Percentiles rank a stretch among this genome's conserved stretches.
These are phyloP conservation scores for Chymomyza costata DNA, from an alignment of 1,140 invertebrate species.

Conservation along the genomic window DNA sequence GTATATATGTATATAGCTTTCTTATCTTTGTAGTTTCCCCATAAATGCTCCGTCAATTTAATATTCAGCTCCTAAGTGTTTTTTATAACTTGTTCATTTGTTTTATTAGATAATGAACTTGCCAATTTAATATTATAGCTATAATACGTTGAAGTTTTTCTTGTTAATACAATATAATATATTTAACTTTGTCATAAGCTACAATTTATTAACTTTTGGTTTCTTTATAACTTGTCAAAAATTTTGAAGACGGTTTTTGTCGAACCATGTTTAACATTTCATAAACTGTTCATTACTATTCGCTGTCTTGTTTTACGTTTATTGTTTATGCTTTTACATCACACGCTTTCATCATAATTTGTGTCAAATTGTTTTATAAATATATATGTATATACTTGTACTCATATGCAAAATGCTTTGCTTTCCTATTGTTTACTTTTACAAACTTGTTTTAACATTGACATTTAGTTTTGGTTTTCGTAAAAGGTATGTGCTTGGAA, in stretches of 20 bases:
- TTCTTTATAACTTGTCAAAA: slow-evolving; percentile 18
- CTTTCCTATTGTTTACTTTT: slow-evolving; percentile 19
- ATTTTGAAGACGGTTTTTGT: slow-evolving; percentile 52
- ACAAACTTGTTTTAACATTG: slow-evolving; percentile 26
- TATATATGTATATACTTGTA: slow-evolving; percentile 54
- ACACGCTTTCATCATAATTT: slow-evolving; percentile 34
- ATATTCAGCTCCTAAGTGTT: slow-evolving; percentile 46
- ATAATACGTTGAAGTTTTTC: slow-evolving; percentile 43
- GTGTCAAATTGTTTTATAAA: slow-evolving; percentile 41
- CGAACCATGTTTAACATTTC: slow-evolving; percentile 40
- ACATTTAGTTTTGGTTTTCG: slow-evolving; percentile 33
- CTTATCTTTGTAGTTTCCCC: slow-evolving; percentile 18
- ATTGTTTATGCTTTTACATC: slow-evolving; percentile 57
- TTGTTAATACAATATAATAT: slow-evolving; percentile 31
- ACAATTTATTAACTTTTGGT: slow-evolving; percentile 22
- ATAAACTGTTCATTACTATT: slow-evolving; percentile 52
- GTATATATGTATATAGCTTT: slow-evolving; percentile 34
- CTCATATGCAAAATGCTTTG: slow-evolving; percentile 35
- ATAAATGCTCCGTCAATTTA: too few species aligned
- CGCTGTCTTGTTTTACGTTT: slow-evolving; percentile 69
- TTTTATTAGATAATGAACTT: slow-evolving; percentile 34
- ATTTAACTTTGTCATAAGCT: slow-evolving; percentile 47
- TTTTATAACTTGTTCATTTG: slow-evolving; percentile 34
- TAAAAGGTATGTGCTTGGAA: too few species aligned
- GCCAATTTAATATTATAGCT: slow-evolving; percentile 46